Evolutionary conservation across 2,888 invertebrate species (phyloP), one percentile per base, ranked within the genome.

Genomic region (Mesorhabditis belari): DNA sequence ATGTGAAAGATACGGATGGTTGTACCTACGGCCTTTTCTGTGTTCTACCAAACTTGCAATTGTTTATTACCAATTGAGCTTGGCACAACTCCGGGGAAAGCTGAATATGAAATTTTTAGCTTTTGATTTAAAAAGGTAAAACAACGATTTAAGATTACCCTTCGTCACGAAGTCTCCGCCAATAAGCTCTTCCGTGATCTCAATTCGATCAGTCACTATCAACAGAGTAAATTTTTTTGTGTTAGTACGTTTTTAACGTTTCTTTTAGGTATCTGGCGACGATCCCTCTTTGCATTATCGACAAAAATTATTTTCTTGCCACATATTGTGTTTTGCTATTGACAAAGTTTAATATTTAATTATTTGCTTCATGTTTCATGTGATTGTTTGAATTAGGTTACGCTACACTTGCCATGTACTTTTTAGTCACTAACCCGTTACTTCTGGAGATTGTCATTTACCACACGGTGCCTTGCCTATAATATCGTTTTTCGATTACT

Each of bases 91-190:
- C 94, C 93, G 0, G 91, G 90, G 0, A 82, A 85, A 17, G 90
- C 88, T 0, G 82, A 89, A 0, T 94, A 89, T 81, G 94, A 94
- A 82, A 90, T 89, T n/a, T n/a, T n/a, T n/a, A n/a, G n/a, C n/a
- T n/a, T n/a, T 35, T 35, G 17, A 35, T 35, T 35, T n/a, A n/a
- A n/a, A n/a, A n/a, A 35, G 9, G 35, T 35, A 35, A 6, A 6
- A 35, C 17, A 12, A 35, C 17, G 35, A 6, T 35, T 35, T 35
- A 12, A 35, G 44, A n/a, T 35, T 35, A 35, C 44, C 12, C 44
- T 35, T n/a, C 44, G 44, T 0, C 44, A 35, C 44, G 44, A 35
- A n/a, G 44, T 35, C 1, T 35, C 44, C n/a, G 12, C 44, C 44
- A n/a, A 35, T 35, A 35, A 35, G 44, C 44, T 35, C 44, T 35